Conservation (phyloP, 2,113 vertebrate species). For the Fregetta grallaria region DNA sequence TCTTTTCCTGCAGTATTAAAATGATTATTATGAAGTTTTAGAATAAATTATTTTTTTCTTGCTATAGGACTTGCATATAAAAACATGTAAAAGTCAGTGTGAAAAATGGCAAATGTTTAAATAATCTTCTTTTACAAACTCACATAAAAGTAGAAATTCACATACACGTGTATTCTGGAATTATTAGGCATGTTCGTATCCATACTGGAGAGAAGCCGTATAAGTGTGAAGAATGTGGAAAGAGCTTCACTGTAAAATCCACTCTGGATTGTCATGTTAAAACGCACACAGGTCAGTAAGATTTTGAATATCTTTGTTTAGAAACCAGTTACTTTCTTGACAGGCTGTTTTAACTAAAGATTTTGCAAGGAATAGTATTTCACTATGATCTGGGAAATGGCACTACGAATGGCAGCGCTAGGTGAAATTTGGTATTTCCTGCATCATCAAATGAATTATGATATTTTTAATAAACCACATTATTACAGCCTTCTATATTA, state of each 20-base stretch:
- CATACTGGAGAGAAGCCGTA: conserved; percentile 91
- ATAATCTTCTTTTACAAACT: neutral
- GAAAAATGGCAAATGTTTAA: neutral
- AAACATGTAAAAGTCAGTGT: neutral
- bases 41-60: neutral
- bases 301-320: neutral
- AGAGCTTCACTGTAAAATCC: conserved; percentile 93
- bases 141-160: neutral
- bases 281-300: conserved; percentile 85
- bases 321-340: neutral
- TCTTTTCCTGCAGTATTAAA: neutral
- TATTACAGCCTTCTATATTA: neutral
- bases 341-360: neutral
- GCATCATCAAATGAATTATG: neutral
- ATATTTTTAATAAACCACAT: neutral
- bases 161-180: neutral
- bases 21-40: neutral
- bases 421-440: neutral
- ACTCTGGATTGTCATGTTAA: conserved; percentile 92
- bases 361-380: neutral
- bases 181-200: conserved; percentile 86
- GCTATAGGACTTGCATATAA: neutral
- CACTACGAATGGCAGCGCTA: neutral
- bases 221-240: conserved; percentile 90
- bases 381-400: neutral